Evolutionary conservation across 2,113 vertebrate species (phyloP), one percentile per base, ranked within the genome.

Genomic region (Alouatta palliata): DNA sequence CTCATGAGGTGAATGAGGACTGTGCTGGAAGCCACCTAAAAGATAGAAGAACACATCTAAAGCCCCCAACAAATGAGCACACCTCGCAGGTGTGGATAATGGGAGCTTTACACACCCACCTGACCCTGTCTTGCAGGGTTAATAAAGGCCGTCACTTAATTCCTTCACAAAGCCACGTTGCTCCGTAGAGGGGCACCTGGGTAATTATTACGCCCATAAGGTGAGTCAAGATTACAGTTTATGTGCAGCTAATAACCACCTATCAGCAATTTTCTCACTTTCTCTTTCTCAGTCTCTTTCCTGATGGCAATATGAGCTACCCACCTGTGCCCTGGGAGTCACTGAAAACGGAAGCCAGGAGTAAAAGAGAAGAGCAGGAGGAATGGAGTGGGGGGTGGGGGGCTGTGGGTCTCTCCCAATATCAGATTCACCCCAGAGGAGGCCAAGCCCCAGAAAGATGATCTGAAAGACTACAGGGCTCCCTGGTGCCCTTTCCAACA

Each of bases 141-240:
- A 99, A 99, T 99, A 98, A 99, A 98, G 98, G 98, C 98, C 98
- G 98, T 97, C 97, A 97, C 98, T 98, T 98, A 98, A 97, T 98
- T 97, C 97, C 91, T 98, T 99, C 99, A 99, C 98, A 99, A 99
- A 99, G 97, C 98, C 98, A 97, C 96, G 97, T 97, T 97, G 98
- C 98, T 98, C 98, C 92, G 85, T 77, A 97, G 97, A 98, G 98
- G 98, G 98, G 98, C 98, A 98, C 98, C 98, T 98, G 98, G 98
- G 98, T 99, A 99, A 99, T 99, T 99, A 99, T 98, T 98, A 98
- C 95, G 95, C 98, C 98, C 98, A 97, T 98, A 98, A 98, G 97
- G 98, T 99, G 98, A 98, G 98, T 98, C 97, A 98, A 99, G 99
- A 99, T 99, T 99, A 99, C 98, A 98, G 98, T 99, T 99, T 98